Evolutionary conservation across 2,113 vertebrate genomes (phyloP).

Genomic region (Microcebus ravelobensis): DNA sequence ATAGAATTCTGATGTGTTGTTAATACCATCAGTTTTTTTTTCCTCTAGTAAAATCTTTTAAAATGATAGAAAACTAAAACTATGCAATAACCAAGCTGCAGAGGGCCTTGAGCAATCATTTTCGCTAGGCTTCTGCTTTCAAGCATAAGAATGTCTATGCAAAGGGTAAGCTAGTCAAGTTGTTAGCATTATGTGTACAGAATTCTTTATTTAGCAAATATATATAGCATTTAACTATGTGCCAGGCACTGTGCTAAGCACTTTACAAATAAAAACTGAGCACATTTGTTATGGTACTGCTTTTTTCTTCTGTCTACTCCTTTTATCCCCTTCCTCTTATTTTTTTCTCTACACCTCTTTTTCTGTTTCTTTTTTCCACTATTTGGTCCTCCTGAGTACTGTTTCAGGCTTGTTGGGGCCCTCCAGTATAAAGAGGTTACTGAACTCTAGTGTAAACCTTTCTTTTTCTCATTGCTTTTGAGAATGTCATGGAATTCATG

Average conservation of each 20-base stretch:
- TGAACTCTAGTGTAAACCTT: background rate
- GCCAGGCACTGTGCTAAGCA: background rate
- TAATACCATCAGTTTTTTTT: background rate
- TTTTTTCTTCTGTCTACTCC: background rate
- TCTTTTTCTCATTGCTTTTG: background rate
- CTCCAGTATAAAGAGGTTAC: background rate
- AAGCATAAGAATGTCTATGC: background rate
- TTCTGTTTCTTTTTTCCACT: background rate
- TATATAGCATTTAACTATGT: background rate
- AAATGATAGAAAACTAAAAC: slow-evolving; percentile 22
- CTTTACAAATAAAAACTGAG: background rate
- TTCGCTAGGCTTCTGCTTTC: background rate
- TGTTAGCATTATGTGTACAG: background rate
- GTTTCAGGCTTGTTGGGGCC: background rate
- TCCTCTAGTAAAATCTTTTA: slow-evolving; percentile 3
- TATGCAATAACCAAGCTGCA: background rate
- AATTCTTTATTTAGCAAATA: background rate
- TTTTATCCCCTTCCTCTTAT: background rate
- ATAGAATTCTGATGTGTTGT: slow-evolving; percentile 30
- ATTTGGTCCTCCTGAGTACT: background rate
- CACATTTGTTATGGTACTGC: background rate
- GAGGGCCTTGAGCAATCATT: slow-evolving; percentile 40
- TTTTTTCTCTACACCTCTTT: background rate
- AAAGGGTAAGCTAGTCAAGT: background rate
- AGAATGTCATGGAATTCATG: background rate